Base-by-base conservation (phyloP, 1,140 invertebrate species). In the Sycophaga agraensis region DNA sequence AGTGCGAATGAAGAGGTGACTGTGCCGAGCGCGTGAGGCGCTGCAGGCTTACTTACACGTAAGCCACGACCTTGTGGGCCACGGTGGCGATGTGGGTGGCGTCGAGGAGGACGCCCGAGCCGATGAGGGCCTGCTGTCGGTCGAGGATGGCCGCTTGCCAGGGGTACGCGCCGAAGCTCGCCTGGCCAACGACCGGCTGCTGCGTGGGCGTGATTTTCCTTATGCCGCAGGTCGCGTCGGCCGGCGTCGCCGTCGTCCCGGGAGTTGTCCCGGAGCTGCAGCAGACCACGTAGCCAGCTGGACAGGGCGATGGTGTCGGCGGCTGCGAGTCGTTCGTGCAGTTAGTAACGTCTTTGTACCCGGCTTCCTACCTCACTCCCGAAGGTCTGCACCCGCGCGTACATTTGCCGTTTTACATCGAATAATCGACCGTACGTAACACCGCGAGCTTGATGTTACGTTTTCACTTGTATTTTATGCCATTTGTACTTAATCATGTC, bases 21-120 rank as follows among this genome's bases (percentile, higher is more conserved):
- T n/a, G n/a, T n/a, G n/a, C n/a, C n/a, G n/a, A n/a, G n/a, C n/a
- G n/a, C n/a, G n/a, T n/a, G n/a, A n/a, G n/a, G n/a, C n/a, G n/a
- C n/a, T n/a, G n/a, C n/a, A n/a, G n/a, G n/a, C 28, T 4, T 11
- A 82, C 84, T 86, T 78, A 89, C 87, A 80, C 66, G 57, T 85
- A 84, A 49, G 81, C 66, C 24, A 79, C 69, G 31, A 90, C 78
- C 72, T 88, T 86, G 69, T 90, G 89, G 21, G 87, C 88, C 1
- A 84, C 88, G 2, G 89, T 90, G 1, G 90, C 68, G 6, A 91
- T 84, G 70, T 89, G 84, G 19, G 83, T 78, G 12, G 79, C 66
- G 63, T 84, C 83, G 39, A 90, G 83, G 3, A 91, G 75, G 6
- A 85, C 88, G 7, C 87, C 89, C 14, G 86, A 87, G 16, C 88